These are phyloP conservation scores for Sitophilus oryzae DNA, from an alignment of 1,140 invertebrate genomes.

Conservation along the genomic window DNA sequence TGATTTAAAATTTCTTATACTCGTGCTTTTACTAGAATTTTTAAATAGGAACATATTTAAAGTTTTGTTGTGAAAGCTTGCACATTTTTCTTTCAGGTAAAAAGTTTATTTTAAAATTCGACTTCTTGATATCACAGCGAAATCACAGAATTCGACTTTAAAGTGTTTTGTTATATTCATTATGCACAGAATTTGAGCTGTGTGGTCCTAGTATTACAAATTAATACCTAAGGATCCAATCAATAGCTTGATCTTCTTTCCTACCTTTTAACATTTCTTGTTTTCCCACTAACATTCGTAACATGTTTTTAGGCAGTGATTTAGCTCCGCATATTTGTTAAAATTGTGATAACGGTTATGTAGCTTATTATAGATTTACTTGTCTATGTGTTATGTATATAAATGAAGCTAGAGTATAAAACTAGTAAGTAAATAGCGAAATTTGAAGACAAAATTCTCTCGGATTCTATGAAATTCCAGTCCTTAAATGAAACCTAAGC, in stretches of 20 bases:
- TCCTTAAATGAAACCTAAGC: too few species aligned
- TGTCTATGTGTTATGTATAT: slow-evolving; percentile 8
- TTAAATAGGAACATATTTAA: slow-evolving; percentile 3
- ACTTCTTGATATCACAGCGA: slow-evolving; percentile 1
- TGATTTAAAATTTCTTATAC: too few species aligned
- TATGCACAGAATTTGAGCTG: slow-evolving; percentile 4
- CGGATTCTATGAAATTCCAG: too few species aligned
- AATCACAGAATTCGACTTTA: background rate
- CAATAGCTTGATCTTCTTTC: slow-evolving; percentile 6
- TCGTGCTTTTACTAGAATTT: slow-evolving; percentile 1
- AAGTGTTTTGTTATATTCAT: background rate
- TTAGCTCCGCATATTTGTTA: background rate
- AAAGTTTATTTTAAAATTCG: background rate
- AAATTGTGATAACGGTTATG: slow-evolving; percentile 3
- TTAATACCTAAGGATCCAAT: slow-evolving; percentile 21
- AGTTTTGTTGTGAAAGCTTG: background rate
- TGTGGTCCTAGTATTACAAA: slow-evolving; percentile 18
- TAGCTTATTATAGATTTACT: slow-evolving; percentile 1
- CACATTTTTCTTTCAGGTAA: background rate
- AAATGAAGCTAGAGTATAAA: too few species aligned
- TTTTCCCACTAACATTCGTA: slow-evolving; percentile 11
- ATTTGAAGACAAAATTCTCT: too few species aligned
- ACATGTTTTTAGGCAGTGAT: background rate
- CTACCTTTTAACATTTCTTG: background rate
- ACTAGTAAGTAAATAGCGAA: too few species aligned